Evolutionary conservation across 2,888 invertebrate genomes (phyloP).

Genomic region (Ramazzottius varieornatus): DNA sequence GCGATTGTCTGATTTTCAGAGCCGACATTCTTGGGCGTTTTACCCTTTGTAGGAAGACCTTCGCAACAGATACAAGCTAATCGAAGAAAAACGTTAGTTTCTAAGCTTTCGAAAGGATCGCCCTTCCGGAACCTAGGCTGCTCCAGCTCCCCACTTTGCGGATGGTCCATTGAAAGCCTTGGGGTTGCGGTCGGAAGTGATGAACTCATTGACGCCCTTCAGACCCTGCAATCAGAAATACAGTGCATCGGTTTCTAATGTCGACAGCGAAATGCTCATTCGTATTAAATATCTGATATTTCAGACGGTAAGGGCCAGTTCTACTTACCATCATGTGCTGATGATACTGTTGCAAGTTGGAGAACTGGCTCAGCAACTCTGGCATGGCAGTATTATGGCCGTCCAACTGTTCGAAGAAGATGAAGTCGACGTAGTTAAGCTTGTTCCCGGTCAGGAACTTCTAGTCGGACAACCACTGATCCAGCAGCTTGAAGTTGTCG

Average conservation of each 20-base stretch:
- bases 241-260: too few species aligned
- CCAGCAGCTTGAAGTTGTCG: not conserved
- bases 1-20: too few species aligned
- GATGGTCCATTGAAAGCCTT: not conserved
- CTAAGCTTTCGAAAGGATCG: too few species aligned
- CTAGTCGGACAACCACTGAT: not conserved
- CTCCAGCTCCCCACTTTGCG: not conserved
- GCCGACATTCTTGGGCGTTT: too few species aligned
- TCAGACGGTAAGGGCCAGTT: too few species aligned
- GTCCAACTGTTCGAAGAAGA: not conserved
- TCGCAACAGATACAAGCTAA: too few species aligned
- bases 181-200: not conserved
- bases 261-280: too few species aligned
- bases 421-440: not conserved
- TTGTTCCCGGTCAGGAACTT: not conserved
- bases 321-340: not conserved
- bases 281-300: too few species aligned
- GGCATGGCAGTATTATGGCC: not conserved
- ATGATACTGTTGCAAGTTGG: not conserved
- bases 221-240: not conserved
- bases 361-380: not conserved
- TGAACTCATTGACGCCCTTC: not conserved
- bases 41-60: too few species aligned
- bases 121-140: too few species aligned
- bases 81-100: too few species aligned